Evolutionary conservation across 1,140 invertebrate species (phyloP), one percentile per base, ranked within the genome.

Genomic region (Manduca sexta): DNA sequence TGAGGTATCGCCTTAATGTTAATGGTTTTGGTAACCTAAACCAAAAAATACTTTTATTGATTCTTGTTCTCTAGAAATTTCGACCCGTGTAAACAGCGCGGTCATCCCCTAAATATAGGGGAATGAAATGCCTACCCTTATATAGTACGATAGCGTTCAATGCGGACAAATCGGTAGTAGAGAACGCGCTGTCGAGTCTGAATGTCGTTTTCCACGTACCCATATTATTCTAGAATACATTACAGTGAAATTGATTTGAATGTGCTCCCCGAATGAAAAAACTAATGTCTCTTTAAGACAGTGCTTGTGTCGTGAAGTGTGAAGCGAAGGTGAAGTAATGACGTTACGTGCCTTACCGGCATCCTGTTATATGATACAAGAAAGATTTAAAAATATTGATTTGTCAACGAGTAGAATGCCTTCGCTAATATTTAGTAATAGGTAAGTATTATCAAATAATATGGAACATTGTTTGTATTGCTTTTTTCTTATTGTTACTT

Each of bases 271-370:
- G 42, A 70, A 60, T 69, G 60, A 60, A 62, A 71, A 74, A 64
- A 70, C 69, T 54, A 68, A 63, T 62, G 54, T 56, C 51, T 26
- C 74, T 67, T 63, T 59, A 64, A 38, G 35, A 26, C 26, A 57
- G 74, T 67, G 52, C 62, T 65, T 65, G 30, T 51, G 59, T 46
- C 35, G 70, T 69, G 65, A 55, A 65, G 77, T 84, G 77, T 60
- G 50, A 69, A 62, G 35, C 26, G 45, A 74, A 84, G 74, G 74
- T 80, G 70, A 60, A 81, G 75, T 81, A 62, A 84, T 84, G 80
- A 84, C 80, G 80, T 80, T 84, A 74, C 56, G 76, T 81, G 76
- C 74, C 73, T 56, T 74, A 64, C 69, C 76, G 66, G 76, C 71
- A 79, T 64, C 69, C 50, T 78, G 64, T 74, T 81, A 72, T 59